phyloP scores from a whole-genome alignment of 2,113 vertebrate species.

The Dinomys branickii region DNA sequence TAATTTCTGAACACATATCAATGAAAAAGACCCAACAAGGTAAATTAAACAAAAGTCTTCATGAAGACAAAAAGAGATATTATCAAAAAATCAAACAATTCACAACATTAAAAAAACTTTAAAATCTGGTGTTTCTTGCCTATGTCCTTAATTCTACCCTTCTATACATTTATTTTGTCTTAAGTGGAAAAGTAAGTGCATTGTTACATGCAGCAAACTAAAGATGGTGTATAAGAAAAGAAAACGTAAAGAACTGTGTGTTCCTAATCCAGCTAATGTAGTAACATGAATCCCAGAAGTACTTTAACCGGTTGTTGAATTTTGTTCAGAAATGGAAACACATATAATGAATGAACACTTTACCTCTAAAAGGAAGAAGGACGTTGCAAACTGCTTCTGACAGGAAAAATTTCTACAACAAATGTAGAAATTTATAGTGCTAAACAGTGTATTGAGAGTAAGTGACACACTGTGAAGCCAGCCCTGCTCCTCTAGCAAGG shows the following conservation, averaged over 20 bases:
- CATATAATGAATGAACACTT: not conserved
- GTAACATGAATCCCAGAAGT: not conserved
- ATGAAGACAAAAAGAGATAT: constrained; percentile 48
- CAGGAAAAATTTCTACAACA: not conserved
- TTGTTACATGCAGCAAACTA: constrained; percentile 11
- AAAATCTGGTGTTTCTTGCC: not conserved
- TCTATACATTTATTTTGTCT: not conserved
- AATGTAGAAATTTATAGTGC: not conserved
- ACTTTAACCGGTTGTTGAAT: not conserved
- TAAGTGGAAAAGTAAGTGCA: not conserved
- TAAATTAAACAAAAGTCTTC: constrained; percentile 42
- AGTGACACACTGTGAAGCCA: not conserved
- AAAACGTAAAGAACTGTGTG: not conserved
- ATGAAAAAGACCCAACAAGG: constrained; percentile 61
- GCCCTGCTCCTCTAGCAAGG: not conserved
- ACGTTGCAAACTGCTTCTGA: not conserved
- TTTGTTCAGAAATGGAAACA: constrained; percentile 34
- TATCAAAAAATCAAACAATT: constrained; percentile 60
- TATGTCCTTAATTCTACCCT: not conserved
- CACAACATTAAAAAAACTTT: constrained; percentile 40
- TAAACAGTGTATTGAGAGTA: constrained; percentile 25
- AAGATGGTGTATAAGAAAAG: not conserved
- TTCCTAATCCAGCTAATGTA: not conserved
- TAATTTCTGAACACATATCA: constrained; percentile 66
- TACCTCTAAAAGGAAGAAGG: not conserved